A percentile compares a stretch with the other conserved stretches of the same genome.
These are phyloP conservation scores for Seira musarum DNA, from an alignment of 2,888 invertebrate species.

Conservation along the genomic window DNA sequence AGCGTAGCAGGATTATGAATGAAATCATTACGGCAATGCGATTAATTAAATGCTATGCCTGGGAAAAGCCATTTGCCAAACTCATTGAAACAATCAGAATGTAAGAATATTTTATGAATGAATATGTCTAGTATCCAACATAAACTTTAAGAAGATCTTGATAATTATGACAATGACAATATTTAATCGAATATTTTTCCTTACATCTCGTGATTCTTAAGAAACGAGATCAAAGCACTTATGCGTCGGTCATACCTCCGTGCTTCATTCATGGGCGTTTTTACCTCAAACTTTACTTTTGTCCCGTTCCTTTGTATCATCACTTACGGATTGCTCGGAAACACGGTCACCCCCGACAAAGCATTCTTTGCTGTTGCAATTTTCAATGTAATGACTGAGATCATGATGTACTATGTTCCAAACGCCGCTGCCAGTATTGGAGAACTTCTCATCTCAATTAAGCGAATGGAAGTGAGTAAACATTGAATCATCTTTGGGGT, in stretches of 20 bases:
- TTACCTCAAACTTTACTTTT: slow-evolving; percentile 82
- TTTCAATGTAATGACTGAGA: slow-evolving; percentile 46
- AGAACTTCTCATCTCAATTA: slow-evolving; percentile 44
- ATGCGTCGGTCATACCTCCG: slow-evolving; percentile 79
- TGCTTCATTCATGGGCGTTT: slow-evolving; percentile 80
- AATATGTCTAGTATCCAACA: too few relatives aligned
- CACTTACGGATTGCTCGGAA: slow-evolving; percentile 76
- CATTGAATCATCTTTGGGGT: neutral
- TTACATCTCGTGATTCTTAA: too few relatives aligned
- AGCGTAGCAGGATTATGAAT: slow-evolving; percentile 51
- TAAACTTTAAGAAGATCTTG: too few relatives aligned
- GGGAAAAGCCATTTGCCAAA: slow-evolving; percentile 49
- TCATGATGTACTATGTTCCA: slow-evolving; percentile 54
- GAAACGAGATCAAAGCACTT: slow-evolving; percentile 80
- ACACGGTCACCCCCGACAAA: slow-evolving; percentile 77
- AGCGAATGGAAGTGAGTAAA: slow-evolving; percentile 25
- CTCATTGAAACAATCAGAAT: too few relatives aligned
- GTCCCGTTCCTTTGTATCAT: slow-evolving; percentile 87
- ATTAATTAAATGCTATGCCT: slow-evolving; percentile 54
- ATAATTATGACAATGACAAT: too few relatives aligned
- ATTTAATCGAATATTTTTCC: too few relatives aligned
- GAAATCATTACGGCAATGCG: slow-evolving; percentile 54
- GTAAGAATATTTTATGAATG: too few relatives aligned
- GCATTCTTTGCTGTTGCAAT: slow-evolving; percentile 72
- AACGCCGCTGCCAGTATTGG: slow-evolving; percentile 50